phyloP scores from a whole-genome alignment of 2,888 invertebrate species.

The Cacoxenus indagator region DNA sequence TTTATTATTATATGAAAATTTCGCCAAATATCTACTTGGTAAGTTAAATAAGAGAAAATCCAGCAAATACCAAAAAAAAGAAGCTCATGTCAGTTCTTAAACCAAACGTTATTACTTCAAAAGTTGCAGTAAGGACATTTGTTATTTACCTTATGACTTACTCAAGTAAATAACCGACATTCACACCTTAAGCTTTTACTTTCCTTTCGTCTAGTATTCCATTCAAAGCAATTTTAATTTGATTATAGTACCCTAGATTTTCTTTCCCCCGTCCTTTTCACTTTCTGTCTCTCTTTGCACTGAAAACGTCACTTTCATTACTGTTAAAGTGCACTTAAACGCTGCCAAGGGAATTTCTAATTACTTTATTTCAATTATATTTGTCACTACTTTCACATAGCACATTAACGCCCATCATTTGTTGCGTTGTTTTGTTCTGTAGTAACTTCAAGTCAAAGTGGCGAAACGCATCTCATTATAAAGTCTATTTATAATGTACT shows the following conservation, averaged over 20 bases:
- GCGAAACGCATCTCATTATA: background rate
- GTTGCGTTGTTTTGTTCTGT: background rate
- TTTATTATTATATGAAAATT: too few relatives aligned
- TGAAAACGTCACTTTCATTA: background rate
- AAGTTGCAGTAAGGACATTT: too few relatives aligned
- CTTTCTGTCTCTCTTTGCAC: too few relatives aligned
- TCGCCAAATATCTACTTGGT: too few relatives aligned
- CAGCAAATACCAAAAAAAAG: too few relatives aligned
- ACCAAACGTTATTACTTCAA: too few relatives aligned
- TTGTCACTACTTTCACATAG: background rate
- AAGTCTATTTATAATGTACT: background rate
- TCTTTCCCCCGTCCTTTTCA: background rate
- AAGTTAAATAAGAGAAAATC: too few relatives aligned
- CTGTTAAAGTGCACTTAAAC: background rate
- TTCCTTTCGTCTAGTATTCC: background rate
- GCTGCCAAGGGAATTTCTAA: background rate
- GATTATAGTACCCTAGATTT: background rate
- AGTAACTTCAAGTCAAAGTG: background rate
- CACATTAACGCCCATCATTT: background rate
- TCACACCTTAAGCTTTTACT: too few relatives aligned
- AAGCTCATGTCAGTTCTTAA: too few relatives aligned
- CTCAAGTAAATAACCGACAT: too few relatives aligned
- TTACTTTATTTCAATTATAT: conserved; percentile 2
- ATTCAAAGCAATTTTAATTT: background rate
- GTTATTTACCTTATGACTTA: too few relatives aligned